Base-by-base conservation (phyloP, 1,140 invertebrate species). In the Euwallacea fornicatus region DNA sequence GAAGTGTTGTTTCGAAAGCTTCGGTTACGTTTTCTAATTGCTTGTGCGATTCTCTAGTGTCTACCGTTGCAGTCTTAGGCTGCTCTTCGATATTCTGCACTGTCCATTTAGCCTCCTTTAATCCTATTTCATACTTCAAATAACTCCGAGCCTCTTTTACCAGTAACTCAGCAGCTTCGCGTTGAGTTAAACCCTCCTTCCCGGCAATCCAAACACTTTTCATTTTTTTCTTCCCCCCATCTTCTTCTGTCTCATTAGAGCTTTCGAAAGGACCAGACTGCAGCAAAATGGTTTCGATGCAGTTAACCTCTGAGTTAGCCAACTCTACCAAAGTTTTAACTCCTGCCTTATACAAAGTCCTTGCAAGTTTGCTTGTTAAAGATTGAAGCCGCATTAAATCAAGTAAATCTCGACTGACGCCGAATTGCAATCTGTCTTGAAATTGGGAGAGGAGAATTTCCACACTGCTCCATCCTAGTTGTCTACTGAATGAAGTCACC, bases 351-450 rank as follows among this genome's bases (percentile, higher is more conserved):
- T 90, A 96, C 7, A 99, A 82, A 42, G 89, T 87, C 78, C 97
- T 85, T 0, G 97, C 97, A 72, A 91, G 87, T 69, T 91, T 85
- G 1, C 93, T 93, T 82, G 94, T 96, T 44, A 99, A 82, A 74
- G 90, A 87, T 7, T 92, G 86, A 44, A 99, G 82, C 72, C 92
- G 87, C 82, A 99, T 91, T 46, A 99, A 84, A 80, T 99, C 96
- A 67, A 97, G 86, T 7, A 99, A 84, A 80, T 99, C 97, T 58
- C 91, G 86, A 76, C 95, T 92, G 42, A 98, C 91, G 9, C 97
- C 98, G 84, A 98, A 98, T 75, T 95, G 93, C 21, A 99, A 84
- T 13, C 98, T 88, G 74, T 92, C 89, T 85, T 98, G 94, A 83
- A 99, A 98, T 82, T 98, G 93, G 6, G 90, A 89, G 10, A 99